Conservation (phyloP, 1,140 invertebrate genomes). For the Ceratoteleas bidentatus region DNA sequence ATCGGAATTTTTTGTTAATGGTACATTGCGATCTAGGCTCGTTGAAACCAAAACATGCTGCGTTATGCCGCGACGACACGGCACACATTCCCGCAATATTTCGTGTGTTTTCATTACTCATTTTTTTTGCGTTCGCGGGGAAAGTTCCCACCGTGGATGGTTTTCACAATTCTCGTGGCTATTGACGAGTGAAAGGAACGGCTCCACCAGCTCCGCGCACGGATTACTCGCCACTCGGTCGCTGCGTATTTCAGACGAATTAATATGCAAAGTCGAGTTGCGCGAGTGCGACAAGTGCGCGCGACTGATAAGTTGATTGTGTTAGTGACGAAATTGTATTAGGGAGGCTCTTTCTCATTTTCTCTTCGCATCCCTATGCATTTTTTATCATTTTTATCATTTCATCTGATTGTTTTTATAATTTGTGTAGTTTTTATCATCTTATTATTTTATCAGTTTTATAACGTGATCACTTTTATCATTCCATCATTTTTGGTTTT, state of each 20-base stretch:
- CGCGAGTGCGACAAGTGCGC: constrained; percentile 12
- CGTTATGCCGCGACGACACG: not conserved
- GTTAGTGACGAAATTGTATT: not conserved
- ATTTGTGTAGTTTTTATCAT: too few relatives aligned
- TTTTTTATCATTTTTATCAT: too few relatives aligned
- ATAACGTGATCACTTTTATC: too few relatives aligned
- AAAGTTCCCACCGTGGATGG: constrained; percentile 50
- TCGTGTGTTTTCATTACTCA: constrained; percentile 19
- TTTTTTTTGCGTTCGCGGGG: constrained; percentile 33
- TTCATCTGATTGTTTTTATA: too few relatives aligned
- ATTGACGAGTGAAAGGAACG: constrained; percentile 62
- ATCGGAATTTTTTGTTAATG: too few relatives aligned
- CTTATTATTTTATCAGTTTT: too few relatives aligned
- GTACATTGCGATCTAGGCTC: too few relatives aligned
- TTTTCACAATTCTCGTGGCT: constrained; percentile 56
- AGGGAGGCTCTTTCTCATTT: too few relatives aligned
- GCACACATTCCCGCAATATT: constrained; percentile 9
- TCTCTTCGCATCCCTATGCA: too few relatives aligned
- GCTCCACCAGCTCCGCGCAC: constrained; percentile 17
- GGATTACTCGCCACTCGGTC: constrained; percentile 36
- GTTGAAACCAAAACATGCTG: too few relatives aligned
- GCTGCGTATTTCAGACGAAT: constrained; percentile 33
- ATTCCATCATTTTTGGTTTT: too few relatives aligned
- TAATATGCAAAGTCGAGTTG: constrained; percentile 41
- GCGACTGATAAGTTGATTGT: constrained; percentile 10